These are phyloP conservation scores for Carapus acus DNA, from an alignment of 2,797 vertebrate species.

Conservation along the genomic window DNA sequence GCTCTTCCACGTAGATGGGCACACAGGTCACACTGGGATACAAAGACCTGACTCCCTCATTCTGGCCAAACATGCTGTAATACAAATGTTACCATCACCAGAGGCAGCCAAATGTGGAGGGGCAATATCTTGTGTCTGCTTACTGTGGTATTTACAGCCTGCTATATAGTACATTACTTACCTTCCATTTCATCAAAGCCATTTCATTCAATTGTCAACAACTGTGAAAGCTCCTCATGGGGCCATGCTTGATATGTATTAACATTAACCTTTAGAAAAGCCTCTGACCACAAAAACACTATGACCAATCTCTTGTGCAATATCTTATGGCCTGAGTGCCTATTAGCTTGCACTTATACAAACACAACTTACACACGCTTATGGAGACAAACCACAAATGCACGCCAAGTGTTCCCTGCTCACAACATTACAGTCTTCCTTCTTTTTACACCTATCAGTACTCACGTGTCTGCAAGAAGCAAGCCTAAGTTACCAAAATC, in stretches of 20 bases:
- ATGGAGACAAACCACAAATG: conserved; percentile 29
- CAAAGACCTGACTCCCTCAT: conserved; percentile 52
- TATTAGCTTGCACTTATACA: conserved; percentile 69
- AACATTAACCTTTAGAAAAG: conserved; percentile 82
- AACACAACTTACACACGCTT: no score
- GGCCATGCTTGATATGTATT: conserved; percentile 78
- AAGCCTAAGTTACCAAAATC: conserved; percentile 74
- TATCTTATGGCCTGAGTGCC: conserved; percentile 80
- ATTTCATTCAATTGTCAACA: conserved; percentile 72
- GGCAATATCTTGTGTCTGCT: conserved; percentile 43
- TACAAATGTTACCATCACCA: conserved; percentile 62
- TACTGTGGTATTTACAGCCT: conserved; percentile 65
- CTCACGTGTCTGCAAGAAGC: conserved; percentile 67
- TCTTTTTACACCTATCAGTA: conserved; percentile 74
- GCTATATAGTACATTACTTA: conserved; percentile 64
- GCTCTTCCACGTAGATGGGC: conserved; percentile 69
- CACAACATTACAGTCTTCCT: conserved; percentile 66
- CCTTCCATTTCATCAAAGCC: conserved; percentile 73
- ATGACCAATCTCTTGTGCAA: conserved; percentile 74
- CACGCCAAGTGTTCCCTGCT: conserved; percentile 42
- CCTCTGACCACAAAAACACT: conserved; percentile 76
- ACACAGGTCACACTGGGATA: conserved; percentile 67
- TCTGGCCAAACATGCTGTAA: conserved; percentile 56
- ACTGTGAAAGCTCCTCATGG: conserved; percentile 76
- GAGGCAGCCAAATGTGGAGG: conserved; percentile 37